Conservation (phyloP, 1,140 invertebrate genomes). For the Teleogryllus occipitalis region DNA sequence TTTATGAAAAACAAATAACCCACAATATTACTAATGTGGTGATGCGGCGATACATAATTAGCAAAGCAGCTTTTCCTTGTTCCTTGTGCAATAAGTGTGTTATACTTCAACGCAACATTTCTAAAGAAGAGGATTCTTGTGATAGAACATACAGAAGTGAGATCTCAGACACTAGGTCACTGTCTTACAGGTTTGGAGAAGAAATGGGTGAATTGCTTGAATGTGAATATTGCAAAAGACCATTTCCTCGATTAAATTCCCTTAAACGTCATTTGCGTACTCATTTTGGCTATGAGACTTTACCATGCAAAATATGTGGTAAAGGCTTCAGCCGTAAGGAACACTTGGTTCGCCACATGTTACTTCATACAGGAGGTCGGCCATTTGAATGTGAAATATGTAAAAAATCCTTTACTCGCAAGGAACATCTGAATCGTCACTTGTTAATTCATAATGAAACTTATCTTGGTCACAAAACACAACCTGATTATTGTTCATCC, state of each 20-base stretch:
- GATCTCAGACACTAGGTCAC: neutral
- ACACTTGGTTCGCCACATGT: conserved; percentile 31
- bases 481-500: neutral
- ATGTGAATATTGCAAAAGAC: conserved; percentile 31
- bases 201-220: neutral
- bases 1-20: neutral
- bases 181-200: neutral
- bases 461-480: neutral
- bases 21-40: neutral
- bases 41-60: neutral
- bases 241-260: conserved; percentile 30
- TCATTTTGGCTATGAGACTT: conserved; percentile 39
- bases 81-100: neutral
- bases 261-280: conserved; percentile 30
- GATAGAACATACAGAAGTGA: neutral
- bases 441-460: conserved; percentile 22
- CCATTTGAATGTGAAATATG: conserved; percentile 37
- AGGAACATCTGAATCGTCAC: conserved; percentile 41
- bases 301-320: conserved; percentile 36
- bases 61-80: neutral
- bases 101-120: neutral
- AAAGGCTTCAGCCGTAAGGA: conserved; percentile 35
- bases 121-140: neutral
- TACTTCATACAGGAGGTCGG: conserved; percentile 30
- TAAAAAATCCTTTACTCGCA: conserved; percentile 37